Base-by-base conservation (phyloP, 2,113 vertebrate species). In the Machaerirhynchus nigripectus region DNA sequence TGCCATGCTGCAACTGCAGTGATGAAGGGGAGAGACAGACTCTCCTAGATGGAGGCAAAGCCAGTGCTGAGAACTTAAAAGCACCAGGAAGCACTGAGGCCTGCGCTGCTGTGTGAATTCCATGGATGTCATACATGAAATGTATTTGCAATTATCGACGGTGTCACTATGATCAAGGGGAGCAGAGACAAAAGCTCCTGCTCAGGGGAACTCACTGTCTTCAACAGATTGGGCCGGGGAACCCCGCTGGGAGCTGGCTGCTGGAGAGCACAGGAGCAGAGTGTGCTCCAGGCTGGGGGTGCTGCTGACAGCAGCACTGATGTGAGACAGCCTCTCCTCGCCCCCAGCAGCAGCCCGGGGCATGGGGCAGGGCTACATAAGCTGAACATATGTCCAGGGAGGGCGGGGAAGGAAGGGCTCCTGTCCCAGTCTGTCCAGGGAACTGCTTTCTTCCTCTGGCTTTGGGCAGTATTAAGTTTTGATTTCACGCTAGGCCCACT, bases 251-350 rank as follows among this genome's bases (percentile, higher is more conserved):
- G 84, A 64, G 61, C 85, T 84, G 94, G 84, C 69, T 87, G 81
- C 70, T 68, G 4, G 50, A 8, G 61, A 4, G 2, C 78, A 17
- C 46, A 19, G 91, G 90, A 83, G 89, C 86, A 76, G 91, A 4
- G 26, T 65, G 80, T 68, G 93, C 88, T 93, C 22, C 74, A 33
- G 93, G 95, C 93, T 65, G 82, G 85, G 19, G 83, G 6, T 13
- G 69, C 69, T 95, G 96, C 96, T 96, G 94, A 85, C 77, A 89
- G 91, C 93, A 85, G 89, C 92, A 19, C 84, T 82, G 84, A 60
- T 94, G 89, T 6, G 50, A 21, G 68, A 87, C 96, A 96, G 96
- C 95, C 89, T 44, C 20, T 83, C 40, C 87, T 31, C 57, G 31
- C 11, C 90, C 84, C 63, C 78, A 59, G 86, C 73, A 49, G 70